Base-by-base conservation (phyloP, 2,797 vertebrate genomes). In the Rhinichthys osculus region DNA sequence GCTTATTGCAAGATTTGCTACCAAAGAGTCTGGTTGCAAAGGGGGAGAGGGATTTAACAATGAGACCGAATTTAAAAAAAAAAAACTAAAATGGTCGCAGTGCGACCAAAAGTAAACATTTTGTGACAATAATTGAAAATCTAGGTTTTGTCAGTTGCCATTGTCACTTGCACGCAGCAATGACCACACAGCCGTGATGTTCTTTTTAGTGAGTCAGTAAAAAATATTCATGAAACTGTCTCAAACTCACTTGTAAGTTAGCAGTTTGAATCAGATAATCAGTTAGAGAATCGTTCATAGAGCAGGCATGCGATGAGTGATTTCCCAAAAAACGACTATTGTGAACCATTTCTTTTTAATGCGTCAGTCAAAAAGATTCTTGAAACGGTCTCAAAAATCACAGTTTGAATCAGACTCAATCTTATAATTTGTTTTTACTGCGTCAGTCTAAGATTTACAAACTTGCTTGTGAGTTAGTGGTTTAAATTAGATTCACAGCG, bases 21-120 rank as follows among this genome's bases (percentile, higher is more conserved):
- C 95, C 96, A 85, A 97, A 97, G 90, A 97, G 94, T 92, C 97
- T 97, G 94, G 35, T 87, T 88, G 90, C 52, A 71, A 57, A 44
- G 13, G 17, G 21, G 9, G 9, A 79, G 50, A 88, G 44, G 83
- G 13, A 42, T n/a, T 21, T 30, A 35, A 83, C n/a, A 57, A 33
- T 23, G 27, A 72, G 10, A 23, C 47, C 3, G 47, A 69, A 47
- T 40, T 5, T n/a, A 5, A n/a, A 74, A 3, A 38, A 14, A 62
- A 0, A 0, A 1, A 1, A 19, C 4, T 33, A 19, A 50, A 74
- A 74, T 74, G 44, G 72, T 52, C 7, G 16, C 42, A 44, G 33
- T 35, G n/a, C n/a, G 19, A 73, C 3, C 1, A 74, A 74, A 76
- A 35, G 5, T 52, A 23, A 54, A 76, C 9, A 21, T 59, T 33